Percentiles rank a stretch among this genome's conserved stretches.
These are phyloP conservation scores for Morpho helenor DNA, from an alignment of 2,888 invertebrate species.

Conservation along the genomic window DNA sequence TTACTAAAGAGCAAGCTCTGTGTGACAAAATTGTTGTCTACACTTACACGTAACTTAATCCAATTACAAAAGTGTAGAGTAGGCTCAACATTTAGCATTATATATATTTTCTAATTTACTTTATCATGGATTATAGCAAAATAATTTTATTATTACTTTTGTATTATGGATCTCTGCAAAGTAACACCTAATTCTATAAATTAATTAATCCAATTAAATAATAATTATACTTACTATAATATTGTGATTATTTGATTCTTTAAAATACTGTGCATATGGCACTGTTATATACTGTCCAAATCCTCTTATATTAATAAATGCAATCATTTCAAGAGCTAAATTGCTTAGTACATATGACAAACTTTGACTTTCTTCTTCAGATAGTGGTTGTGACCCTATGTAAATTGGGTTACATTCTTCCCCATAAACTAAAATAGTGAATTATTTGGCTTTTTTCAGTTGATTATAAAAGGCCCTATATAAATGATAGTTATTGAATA, in stretches of 20 bases:
- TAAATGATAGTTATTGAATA: neutral
- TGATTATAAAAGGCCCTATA: neutral
- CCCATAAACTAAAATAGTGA: slow-evolving; percentile 22
- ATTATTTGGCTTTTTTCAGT: neutral
- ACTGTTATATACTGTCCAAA: slow-evolving; percentile 52
- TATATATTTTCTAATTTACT: too few species aligned
- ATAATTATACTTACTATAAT: slow-evolving; percentile 45
- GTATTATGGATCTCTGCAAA: too few species aligned
- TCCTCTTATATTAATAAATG: slow-evolving; percentile 57
- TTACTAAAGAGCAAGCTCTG: too few species aligned
- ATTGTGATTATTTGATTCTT: slow-evolving; percentile 46
- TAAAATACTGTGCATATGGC: slow-evolving; percentile 44
- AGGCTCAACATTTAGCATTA: too few species aligned
- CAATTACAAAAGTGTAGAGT: too few species aligned
- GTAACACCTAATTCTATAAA: too few species aligned
- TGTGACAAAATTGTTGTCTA: too few species aligned
- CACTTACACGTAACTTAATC: too few species aligned
- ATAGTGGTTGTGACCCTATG: slow-evolving; percentile 45
- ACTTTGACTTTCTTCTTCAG: slow-evolving; percentile 53
- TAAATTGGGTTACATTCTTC: slow-evolving; percentile 50
- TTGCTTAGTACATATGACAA: slow-evolving; percentile 47
- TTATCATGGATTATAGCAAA: too few species aligned
- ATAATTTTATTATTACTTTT: too few species aligned
- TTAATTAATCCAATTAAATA: too few species aligned
- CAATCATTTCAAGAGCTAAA: slow-evolving; percentile 47